Evolutionary conservation across 2,113 vertebrate species (phyloP), one percentile per base, ranked within the genome.

Genomic region (Ochotona princeps): DNA sequence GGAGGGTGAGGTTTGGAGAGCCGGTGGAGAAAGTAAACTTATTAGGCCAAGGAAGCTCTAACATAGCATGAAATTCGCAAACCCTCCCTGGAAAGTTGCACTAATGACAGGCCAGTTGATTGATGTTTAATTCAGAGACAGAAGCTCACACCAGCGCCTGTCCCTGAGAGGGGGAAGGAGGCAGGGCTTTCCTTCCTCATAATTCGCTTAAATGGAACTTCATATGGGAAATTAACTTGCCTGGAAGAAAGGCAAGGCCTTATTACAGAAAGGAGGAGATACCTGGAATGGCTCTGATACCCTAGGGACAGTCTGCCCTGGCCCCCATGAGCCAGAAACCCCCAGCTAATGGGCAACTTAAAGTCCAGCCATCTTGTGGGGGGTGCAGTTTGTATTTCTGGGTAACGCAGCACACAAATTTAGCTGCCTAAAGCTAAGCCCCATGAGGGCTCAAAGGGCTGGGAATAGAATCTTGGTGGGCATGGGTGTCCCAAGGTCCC

Each of bases 51-150:
- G 93, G 96, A 96, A n/a, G 60, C 96, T 96, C 90, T 98, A 96
- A 97, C 97, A 95, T 97, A 92, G 51, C 5, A 89, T 96, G 94
- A 97, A 98, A 98, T 98, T 97, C 20, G 97, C 97, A 98, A 89
- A 97, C 98, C 96, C 96, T 95, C 90, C 92, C 95, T 97, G 97
- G 90, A 67, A 96, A 97, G 96, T 95, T 95, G 97, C 95, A 97
- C 96, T 98, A 98, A 98, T 98, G 97, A 98, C 95, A 97, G 97
- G 97, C 81, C 96, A 94, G 97, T 97, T 97, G 97, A 97, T 98
- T 98, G 98, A 98, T 98, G 97, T 98, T 98, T 98, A 98, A 98
- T 98, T 98, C 97, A 98, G 96, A 98, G 8, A 91, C 96, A 96
- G 97, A 93, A 96, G 96, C 96, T 96, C 95, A 97, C 82, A 86